These are phyloP conservation scores for Melanotaenia trifasciata DNA, from an alignment of 2,797 vertebrate species.

Conservation along the genomic window DNA sequence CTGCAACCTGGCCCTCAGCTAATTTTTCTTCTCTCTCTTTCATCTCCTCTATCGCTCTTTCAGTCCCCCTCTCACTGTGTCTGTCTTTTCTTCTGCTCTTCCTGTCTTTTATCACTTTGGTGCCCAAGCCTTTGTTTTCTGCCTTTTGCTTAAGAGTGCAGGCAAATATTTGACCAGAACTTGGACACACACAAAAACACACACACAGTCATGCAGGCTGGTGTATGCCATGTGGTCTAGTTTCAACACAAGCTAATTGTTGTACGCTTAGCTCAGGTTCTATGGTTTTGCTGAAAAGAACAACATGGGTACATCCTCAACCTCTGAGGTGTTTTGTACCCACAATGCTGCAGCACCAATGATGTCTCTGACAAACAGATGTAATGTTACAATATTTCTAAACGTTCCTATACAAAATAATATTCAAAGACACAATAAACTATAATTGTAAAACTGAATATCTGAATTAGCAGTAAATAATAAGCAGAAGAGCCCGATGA, in stretches of 20 bases:
- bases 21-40: constrained; percentile 68
- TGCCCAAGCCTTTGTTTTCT: constrained; percentile 77
- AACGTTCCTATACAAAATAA: neutral
- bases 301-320: constrained; percentile 33
- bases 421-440: neutral
- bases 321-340: constrained; percentile 14
- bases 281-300: constrained; percentile 34
- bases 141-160: constrained; percentile 71
- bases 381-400: neutral
- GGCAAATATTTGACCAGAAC: constrained; percentile 84
- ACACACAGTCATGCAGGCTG: constrained; percentile 24
- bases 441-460: neutral
- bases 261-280: constrained; percentile 30
- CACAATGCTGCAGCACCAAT: neutral
- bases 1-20: constrained; percentile 68
- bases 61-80: constrained; percentile 72
- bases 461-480: neutral
- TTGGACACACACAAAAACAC: constrained; percentile 24
- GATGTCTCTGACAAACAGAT: constrained; percentile 3
- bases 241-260: constrained; percentile 64
- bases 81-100: constrained; percentile 78
- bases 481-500: constrained; percentile 12
- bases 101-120: constrained; percentile 85
- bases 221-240: constrained; percentile 34
- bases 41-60: constrained; percentile 76